These are phyloP conservation scores for Lordiphosa andalusiaca DNA, from an alignment of 2,888 invertebrate species.

Conservation along the genomic window DNA sequence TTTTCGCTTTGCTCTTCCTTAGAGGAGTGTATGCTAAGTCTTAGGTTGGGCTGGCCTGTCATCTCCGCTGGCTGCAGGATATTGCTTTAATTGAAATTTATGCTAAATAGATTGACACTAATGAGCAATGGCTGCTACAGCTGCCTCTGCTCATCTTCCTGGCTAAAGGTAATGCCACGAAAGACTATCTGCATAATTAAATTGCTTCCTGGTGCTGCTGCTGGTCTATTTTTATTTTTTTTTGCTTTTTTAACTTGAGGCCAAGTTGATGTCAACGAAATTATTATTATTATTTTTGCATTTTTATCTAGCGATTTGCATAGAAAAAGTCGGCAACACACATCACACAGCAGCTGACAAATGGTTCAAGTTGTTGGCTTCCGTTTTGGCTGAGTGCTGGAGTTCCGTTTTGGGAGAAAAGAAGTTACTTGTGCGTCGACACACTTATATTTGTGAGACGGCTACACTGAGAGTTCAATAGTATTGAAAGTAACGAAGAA, in stretches of 20 bases:
- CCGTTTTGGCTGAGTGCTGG: constrained; percentile 61
- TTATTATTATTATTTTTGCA: constrained; percentile 45
- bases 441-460: neutral
- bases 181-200: constrained; percentile 69
- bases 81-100: constrained; percentile 76
- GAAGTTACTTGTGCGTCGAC: constrained; percentile 41
- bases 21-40: constrained; percentile 48
- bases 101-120: constrained; percentile 76
- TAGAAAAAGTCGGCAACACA: constrained; percentile 12
- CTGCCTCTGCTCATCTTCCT: neutral
- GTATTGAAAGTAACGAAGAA: too few species aligned
- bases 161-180: constrained; percentile 48
- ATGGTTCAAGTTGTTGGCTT: constrained; percentile 45
- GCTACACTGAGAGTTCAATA: neutral
- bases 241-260: constrained; percentile 12
- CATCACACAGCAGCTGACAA: constrained; percentile 44
- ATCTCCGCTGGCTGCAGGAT: constrained; percentile 62
- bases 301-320: constrained; percentile 36
- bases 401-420: constrained; percentile 44
- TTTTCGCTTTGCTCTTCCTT: constrained; percentile 19
- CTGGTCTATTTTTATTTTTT: constrained; percentile 8
- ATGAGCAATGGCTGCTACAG: constrained; percentile 60
- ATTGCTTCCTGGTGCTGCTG: constrained; percentile 44
- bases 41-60: constrained; percentile 38
- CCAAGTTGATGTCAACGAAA: constrained; percentile 48